Conservation (phyloP, 2,797 vertebrate species). For the Gorsachius magnificus region DNA sequence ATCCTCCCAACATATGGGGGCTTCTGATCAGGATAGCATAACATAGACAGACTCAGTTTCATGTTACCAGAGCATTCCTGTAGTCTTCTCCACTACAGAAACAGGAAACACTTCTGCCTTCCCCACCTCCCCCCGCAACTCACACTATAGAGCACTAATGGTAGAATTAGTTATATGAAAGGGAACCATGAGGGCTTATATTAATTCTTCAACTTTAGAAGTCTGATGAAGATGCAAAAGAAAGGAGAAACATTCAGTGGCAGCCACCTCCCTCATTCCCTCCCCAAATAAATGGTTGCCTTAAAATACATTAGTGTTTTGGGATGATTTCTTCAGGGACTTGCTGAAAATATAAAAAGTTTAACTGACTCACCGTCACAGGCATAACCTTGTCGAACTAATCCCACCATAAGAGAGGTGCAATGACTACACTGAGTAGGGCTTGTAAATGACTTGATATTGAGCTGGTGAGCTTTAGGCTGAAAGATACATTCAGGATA, state of each 20-base stretch:
- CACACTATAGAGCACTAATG: not conserved
- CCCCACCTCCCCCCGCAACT: not conserved
- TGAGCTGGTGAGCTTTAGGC: constrained; percentile 96
- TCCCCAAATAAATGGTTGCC: not conserved
- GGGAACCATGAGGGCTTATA: not conserved
- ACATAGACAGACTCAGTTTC: not conserved
- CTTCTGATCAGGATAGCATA: not conserved
- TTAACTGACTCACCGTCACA: constrained; percentile 87
- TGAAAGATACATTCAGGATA: constrained; percentile 67
- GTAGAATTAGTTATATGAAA: not conserved
- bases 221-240: not conserved
- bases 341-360: not conserved
- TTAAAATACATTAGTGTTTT: not conserved
- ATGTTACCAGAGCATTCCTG: not conserved
- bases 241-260: not conserved
- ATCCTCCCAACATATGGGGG: not conserved
- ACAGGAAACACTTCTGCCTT: not conserved
- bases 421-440: constrained; percentile 96
- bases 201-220: not conserved
- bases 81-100: not conserved
- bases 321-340: not conserved
- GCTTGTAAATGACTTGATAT: constrained; percentile 92
- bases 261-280: not conserved
- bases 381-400: constrained; percentile 92
- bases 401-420: constrained; percentile 96